Base-by-base conservation (phyloP, 2,113 vertebrate genomes). In the Catharus bicknelli region DNA sequence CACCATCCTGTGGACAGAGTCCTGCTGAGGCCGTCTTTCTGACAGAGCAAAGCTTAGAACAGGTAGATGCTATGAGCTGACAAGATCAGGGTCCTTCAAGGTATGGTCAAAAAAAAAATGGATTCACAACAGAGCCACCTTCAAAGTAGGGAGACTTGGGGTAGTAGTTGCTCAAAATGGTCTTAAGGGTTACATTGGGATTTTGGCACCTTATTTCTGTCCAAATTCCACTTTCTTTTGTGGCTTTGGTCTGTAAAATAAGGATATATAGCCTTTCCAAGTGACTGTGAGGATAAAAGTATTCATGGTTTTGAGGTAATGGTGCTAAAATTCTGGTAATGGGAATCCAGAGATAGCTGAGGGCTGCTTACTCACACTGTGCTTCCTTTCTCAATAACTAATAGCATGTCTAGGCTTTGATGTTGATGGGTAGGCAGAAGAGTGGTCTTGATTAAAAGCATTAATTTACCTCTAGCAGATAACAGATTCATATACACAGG, bases 391-490 rank as follows among this genome's bases (percentile, higher is more conserved):
- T 96, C 82, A 88, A 58, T 94, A 94, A 96, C 90, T 90, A 95
- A 96, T 92, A 95, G 95, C 95, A 88, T 94, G 90, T 59, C 82
- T 83, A 77, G 72, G 93, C 91, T 93, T 96, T 96, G 94, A 95
- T 92, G 93, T 95, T 96, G 94, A 96, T 94, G 93, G 90, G 90
- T 83, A 94, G 93, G 84, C 91, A 95, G 85, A 95, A 93, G 87
- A 95, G 91, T 90, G 85, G 85, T 70, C 95, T 95, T 95, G 91
- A 95, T 96, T 96, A 95, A 96, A 96, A 96, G 94, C 95, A 95
- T 91, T 95, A 90, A 94, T 96, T 96, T 95, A 88, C 91, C 40
- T 90, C 82, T 95, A 18, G 43, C 68, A 83, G 91, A 95, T 88
- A 94, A 90, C 88, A 93, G 91, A 95, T 96, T 95, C 95, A 91